Evolutionary conservation across 2,888 invertebrate genomes (phyloP), one percentile per base, ranked within the genome.

Genomic region (Branchipolynoe longqiensis): DNA sequence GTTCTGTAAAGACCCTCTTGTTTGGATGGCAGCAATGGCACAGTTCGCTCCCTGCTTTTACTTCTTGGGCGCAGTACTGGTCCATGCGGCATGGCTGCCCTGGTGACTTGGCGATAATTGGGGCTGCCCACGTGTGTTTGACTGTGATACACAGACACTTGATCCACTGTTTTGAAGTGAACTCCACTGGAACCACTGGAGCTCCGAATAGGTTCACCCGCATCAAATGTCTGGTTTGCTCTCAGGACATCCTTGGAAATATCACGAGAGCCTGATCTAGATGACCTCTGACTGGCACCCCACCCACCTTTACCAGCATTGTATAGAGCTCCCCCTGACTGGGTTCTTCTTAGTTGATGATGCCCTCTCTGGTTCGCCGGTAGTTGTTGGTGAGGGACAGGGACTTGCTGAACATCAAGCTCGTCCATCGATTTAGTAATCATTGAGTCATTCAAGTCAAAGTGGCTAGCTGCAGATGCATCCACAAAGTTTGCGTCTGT

Each of bases 401-500:
- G 78, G 18, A 48, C 4, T 36, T 38, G 12, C 22, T 28, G 6
- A 8, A 78, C 22, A 18, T 78, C 78, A 28, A 78, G 48, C 31
- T 54, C 78, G 22, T 78, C 78, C 78, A 78, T 78, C 8, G 78
- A 78, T 22, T 78, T 78, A 1, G 78, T 78, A 41, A 22, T 40
- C 25, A 78, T 48, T 41, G 41, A 31, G 18, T 25, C 28, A 48
- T 48, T 18, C 8, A 48, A 78, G 14, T 25, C 78, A 41, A 25
- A 36, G 0, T 69, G 78, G 18, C 28, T 33, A 1, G 8, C 28
- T 22, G 22, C 78, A 6, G 48, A 48, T 8, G 2, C 18, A 41
- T 78, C 78, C 28, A 78, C 14, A 33, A 48, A 54, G 28, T 54
- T 8, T 25, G 78, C 48, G 41, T 78, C 78, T 31, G 78, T 48